Conservation (phyloP, 2,113 vertebrate species). For the Sinosuthora webbiana region DNA sequence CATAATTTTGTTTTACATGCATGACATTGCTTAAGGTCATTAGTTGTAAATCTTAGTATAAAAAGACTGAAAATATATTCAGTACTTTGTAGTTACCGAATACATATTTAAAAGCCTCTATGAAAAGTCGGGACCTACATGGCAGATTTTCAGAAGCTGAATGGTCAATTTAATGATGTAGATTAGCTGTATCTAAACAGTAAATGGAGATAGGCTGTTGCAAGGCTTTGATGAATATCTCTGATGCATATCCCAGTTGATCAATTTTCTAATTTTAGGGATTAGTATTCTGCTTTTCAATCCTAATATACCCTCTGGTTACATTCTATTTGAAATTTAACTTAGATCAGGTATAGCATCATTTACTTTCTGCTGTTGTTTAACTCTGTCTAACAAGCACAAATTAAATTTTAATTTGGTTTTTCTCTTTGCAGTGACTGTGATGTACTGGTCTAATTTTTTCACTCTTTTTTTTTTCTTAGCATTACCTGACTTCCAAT, state of each 20-base stretch:
- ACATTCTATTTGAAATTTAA: constrained; percentile 25
- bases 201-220: constrained; percentile 66
- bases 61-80: constrained; percentile 86
- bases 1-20: constrained; percentile 86
- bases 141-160: constrained; percentile 81
- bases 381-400: constrained; percentile 11
- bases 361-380: background rate
- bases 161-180: constrained; percentile 79
- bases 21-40: constrained; percentile 84
- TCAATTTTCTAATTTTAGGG: constrained; percentile 73
- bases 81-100: constrained; percentile 85
- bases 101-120: constrained; percentile 81
- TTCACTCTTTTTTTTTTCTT: background rate
- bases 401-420: constrained; percentile 33
- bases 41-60: constrained; percentile 84
- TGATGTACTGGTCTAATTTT: background rate
- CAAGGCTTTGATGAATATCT: constrained; percentile 73
- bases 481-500: background rate
- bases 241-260: constrained; percentile 68
- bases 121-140: constrained; percentile 83
- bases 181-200: constrained; percentile 79
- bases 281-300: constrained; percentile 62
- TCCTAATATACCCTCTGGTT: constrained; percentile 41
- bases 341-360: constrained; percentile 20
- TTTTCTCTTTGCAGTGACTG: background rate